Evolutionary conservation across 2,797 vertebrate species (phyloP).

Genomic region (Falco concolor): DNA sequence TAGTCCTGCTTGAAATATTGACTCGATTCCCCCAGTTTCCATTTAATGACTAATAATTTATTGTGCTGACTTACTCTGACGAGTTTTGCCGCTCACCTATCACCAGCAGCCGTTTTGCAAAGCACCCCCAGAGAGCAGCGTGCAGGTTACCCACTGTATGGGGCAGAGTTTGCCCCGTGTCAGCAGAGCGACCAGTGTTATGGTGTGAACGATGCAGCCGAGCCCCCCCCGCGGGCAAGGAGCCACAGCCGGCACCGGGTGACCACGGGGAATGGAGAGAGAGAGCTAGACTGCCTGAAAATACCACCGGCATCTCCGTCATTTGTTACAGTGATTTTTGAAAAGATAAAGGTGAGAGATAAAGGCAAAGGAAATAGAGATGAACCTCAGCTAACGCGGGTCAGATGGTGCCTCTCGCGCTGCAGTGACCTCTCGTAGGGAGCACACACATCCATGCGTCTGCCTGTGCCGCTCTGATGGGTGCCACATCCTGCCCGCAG

Average conservation of each 20-base stretch:
- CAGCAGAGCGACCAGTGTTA: background rate
- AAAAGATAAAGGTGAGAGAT: background rate
- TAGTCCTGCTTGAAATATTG: background rate
- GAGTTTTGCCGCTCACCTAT: background rate
- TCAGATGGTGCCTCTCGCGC: background rate
- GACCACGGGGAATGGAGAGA: background rate
- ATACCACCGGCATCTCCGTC: background rate
- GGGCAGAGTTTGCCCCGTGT: background rate
- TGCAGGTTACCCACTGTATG: background rate
- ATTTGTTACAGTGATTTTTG: background rate
- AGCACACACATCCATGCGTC: background rate
- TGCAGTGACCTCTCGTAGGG: accelerated
- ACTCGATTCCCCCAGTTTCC: background rate
- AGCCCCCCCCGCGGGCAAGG: accelerated
- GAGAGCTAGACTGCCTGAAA: background rate
- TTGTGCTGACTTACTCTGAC: background rate
- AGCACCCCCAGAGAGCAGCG: background rate
- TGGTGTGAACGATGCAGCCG: accelerated
- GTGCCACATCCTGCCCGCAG: background rate
- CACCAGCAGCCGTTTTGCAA: background rate
- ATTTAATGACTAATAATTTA: background rate
- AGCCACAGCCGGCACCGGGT: background rate
- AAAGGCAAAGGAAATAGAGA: background rate
- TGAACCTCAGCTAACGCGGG: no score
- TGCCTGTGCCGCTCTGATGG: background rate